Conservation (phyloP, 2,888 invertebrate species). For the Andrena fulva region DNA sequence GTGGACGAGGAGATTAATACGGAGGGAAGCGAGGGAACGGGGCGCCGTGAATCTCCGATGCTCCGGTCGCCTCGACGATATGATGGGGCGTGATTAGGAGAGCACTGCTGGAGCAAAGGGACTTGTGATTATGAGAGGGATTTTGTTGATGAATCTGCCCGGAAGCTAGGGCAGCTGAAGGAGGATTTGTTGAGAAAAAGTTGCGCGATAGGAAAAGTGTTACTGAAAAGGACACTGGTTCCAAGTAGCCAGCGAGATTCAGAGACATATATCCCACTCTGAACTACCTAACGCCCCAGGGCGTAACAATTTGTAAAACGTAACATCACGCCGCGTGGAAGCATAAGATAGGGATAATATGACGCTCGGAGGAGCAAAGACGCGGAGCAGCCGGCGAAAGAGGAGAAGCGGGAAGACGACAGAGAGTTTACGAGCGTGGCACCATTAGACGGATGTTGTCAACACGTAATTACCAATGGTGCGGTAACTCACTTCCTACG, state of each 20-base stretch:
- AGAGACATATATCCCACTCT: conserved; percentile 6
- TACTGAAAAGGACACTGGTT: conserved; percentile 12
- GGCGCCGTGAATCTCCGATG: conserved; percentile 5
- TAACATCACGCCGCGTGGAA: conserved; percentile 45
- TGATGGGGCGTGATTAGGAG: conserved; percentile 3
- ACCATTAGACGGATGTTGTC: conserved; percentile 78
- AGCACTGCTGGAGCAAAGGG: neutral
- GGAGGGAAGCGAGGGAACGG: conserved; percentile 36
- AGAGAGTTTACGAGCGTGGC: conserved; percentile 78
- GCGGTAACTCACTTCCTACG: conserved; percentile 74
- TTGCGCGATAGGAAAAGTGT: no score
- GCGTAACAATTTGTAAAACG: conserved; percentile 57
- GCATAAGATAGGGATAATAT: conserved; percentile 61
- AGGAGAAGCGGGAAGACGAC: conserved; percentile 62
- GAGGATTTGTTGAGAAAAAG: no score
- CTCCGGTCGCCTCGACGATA: neutral
- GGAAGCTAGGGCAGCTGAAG: no score
- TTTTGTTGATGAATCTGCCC: no score
- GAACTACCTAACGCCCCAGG: conserved; percentile 60
- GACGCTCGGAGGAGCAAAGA: conserved; percentile 60
- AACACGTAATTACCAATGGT: conserved; percentile 77
- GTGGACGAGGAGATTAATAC: conserved; percentile 60
- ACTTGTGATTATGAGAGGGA: no score
- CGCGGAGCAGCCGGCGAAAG: conserved; percentile 52
- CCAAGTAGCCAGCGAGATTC: neutral